Evolutionary conservation across 2,797 vertebrate genomes (phyloP), one percentile per base, ranked within the genome.

Genomic region (Okamejei kenojei): DNA sequence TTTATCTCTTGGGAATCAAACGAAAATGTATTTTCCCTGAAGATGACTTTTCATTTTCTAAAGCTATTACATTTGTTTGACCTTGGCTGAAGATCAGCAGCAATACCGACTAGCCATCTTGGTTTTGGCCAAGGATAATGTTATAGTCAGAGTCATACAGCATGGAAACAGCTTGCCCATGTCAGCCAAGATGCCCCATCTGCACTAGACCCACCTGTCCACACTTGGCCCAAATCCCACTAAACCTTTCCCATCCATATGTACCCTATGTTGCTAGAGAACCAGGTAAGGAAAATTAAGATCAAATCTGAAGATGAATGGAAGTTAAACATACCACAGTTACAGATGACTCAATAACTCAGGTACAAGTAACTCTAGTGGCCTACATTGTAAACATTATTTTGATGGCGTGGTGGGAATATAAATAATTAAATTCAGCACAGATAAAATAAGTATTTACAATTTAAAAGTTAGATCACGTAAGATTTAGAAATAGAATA

Each of bases 1-100:
- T 11, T 65, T 88, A 88, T 32, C 58, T 65, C 58, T 65, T 65
- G 17, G 63, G 29, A 88, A 7, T 32, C 15, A 88, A 88, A 5
- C 65, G 29, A 88, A 88, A 88, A 65, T n/a, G 2, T 65, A 88
- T 88, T 88, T 86, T 32, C 82, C 58, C 54, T 61, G 29, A 88
- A 65, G 58, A 19, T n/a, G 29, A 88, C 58, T 65, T 88, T 32
- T 7, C 71, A 74, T 32, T 88, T 88, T 61, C 81, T 29, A 84
- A 61, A 84, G 54, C 45, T 82, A 26, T 74, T 61, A 61, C 58
- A n/a, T 84, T 84, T 84, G 54, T 54, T 54, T 68, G n/a, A 86
- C 61, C 63, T 86, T 58, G 61, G 58, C 15, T 26, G 1, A n/a
- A 86, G 58, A 63, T 17, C n/a, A 9, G 63, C 15, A 7, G 63